Evolutionary conservation across 2,888 invertebrate species (phyloP), one percentile per base, ranked within the genome.

Genomic region (Furcula furcula): DNA sequence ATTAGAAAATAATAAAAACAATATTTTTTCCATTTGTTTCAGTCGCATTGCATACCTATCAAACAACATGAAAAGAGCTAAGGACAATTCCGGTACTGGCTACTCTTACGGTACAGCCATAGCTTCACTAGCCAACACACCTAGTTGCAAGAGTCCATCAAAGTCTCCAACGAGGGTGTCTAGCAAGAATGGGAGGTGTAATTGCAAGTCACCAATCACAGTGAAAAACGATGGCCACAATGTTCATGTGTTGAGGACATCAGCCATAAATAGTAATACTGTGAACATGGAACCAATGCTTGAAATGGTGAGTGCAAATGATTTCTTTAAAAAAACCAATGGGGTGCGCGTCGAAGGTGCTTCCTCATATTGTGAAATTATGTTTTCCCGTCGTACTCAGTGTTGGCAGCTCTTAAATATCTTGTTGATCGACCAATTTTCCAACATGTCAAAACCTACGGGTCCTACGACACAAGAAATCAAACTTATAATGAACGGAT

Each of bases 31-130:
- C 27, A 42, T 48, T 36, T 36, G 2, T 71, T 76, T 11, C 74
- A 85, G 85, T 51, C 80, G 79, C 14, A 43, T 74, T 9, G 50
- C 71, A 9, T 76, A 76, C 49, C 43, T 74, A 20, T 69, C 81
- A 3, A 65, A 49, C 39, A 80, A 68, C 45, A 79, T 70, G 46
- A 88, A 87, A 44, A 61, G 87, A 1, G 83, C 75, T 7, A 88
- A 86, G 63, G 87, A 87, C 55, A 87, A 83, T 55, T 75, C 83
- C 0, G 82, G 86, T 7, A 72, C 77, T 0, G 82, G 84, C 1
- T 86, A 85, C 40, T 84, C 85, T 0, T 87, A 87, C 40, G 85
- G 87, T 1, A 68, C 78, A 7, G 81, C 84, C 1, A 52, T 85
- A 7, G 80, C 82, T 0, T 68, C 75, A 2, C 58, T 83, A 1